Conservation (phyloP, 2,888 invertebrate species). For the Agrochola circellaris region DNA sequence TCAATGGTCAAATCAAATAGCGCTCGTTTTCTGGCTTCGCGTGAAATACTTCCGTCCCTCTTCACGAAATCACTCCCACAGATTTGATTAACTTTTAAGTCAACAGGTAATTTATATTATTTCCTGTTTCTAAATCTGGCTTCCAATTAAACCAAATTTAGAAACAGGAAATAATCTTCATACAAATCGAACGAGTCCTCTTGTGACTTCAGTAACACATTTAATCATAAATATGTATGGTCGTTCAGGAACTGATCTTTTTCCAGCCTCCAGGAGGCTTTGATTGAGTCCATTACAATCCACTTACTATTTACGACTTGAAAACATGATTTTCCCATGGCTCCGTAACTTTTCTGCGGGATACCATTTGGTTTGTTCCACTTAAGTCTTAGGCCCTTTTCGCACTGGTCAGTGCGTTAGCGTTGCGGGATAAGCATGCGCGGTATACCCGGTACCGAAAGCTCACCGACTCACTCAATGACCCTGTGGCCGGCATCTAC, state of each 20-base stretch:
- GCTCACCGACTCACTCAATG: too few relatives aligned
- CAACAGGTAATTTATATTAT: constrained; percentile 1
- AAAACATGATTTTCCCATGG: constrained; percentile 78
- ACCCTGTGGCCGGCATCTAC: too few relatives aligned
- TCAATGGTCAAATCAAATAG: too few relatives aligned
- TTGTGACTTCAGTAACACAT: constrained; percentile 13
- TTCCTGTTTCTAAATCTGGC: too few relatives aligned
- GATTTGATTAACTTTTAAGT: neutral
- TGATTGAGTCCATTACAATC: constrained; percentile 79
- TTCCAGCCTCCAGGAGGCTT: constrained; percentile 45
- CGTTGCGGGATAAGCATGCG: too few relatives aligned
- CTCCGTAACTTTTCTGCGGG: constrained; percentile 74
- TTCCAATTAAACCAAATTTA: constrained; percentile 1
- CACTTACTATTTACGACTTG: constrained; percentile 83
- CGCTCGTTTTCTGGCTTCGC: too few relatives aligned
- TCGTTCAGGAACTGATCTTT: constrained; percentile 30
- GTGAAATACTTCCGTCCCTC: too few relatives aligned
- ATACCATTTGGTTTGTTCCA: constrained; percentile 68
- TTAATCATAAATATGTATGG: constrained; percentile 41
- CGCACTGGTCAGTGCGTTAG: too few relatives aligned
- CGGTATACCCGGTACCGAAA: too few relatives aligned
- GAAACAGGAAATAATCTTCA: constrained; percentile 25
- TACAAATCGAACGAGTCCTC: constrained; percentile 25
- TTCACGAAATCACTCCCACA: too few relatives aligned
- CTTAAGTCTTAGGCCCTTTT: constrained; percentile 28